Conservation (phyloP, 1,140 invertebrate genomes). For the Rhizoglyphus robini region DNA sequence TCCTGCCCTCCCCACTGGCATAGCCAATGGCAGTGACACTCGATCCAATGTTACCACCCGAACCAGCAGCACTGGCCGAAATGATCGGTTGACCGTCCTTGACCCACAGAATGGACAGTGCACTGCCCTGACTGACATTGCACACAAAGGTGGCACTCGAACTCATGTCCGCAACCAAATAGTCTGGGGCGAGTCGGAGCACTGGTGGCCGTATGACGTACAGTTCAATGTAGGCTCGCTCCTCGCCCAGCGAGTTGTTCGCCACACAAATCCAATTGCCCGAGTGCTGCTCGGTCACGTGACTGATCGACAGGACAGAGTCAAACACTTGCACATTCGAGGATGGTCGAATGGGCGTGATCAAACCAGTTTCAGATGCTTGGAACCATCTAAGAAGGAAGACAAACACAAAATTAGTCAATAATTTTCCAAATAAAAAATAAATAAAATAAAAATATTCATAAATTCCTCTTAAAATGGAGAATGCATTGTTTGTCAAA, state of each 20-base stretch:
- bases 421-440: not conserved
- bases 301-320: conserved; percentile 23
- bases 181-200: conserved; percentile 41
- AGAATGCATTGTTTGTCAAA: not conserved
- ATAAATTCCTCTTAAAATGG: not conserved
- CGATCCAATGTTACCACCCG: not conserved
- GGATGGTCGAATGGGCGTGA: conserved; percentile 1
- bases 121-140: conserved; percentile 64
- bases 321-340: conserved; percentile 5
- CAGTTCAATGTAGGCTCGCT: conserved; percentile 26
- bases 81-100: conserved; percentile 18
- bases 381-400: conserved; percentile 25
- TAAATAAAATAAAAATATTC: not conserved
- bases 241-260: conserved; percentile 29
- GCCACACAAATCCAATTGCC: conserved; percentile 29
- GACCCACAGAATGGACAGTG: conserved; percentile 14
- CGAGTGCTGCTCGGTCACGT: conserved; percentile 22
- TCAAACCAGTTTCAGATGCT: conserved; percentile 23
- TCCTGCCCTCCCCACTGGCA: conserved; percentile 9
- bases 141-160: conserved; percentile 69
- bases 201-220: not conserved
- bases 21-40: not conserved
- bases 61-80: not conserved
- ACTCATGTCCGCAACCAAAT: conserved; percentile 60
- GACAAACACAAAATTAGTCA: conserved; percentile 1